Evolutionary conservation across 2,113 vertebrate genomes (phyloP).

Genomic region (Psephotus haematonotus): DNA sequence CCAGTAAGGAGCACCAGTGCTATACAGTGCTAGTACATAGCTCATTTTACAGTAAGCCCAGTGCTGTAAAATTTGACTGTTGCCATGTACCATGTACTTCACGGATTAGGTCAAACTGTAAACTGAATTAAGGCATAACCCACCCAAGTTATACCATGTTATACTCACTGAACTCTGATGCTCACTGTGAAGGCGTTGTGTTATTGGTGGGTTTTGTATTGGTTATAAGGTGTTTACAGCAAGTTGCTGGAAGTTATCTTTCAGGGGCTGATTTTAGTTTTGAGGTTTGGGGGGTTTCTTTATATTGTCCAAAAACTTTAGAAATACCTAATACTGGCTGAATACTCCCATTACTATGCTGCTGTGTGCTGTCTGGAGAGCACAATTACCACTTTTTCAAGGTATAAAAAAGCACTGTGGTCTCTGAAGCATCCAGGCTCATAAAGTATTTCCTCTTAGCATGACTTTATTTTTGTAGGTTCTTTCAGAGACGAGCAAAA

Average conservation of each 20-base stretch:
- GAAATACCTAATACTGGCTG: neutral
- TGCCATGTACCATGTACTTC: neutral
- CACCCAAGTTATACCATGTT: fast-evolving
- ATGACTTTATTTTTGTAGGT: neutral
- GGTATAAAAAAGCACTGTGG: neutral
- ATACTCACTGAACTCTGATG: neutral
- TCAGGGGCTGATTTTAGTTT: neutral
- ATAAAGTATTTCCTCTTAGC: neutral
- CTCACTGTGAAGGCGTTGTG: fast-evolving
- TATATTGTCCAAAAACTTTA: neutral
- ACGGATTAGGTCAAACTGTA: neutral
- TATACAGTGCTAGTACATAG: neutral
- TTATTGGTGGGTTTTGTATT: neutral
- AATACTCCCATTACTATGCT: neutral
- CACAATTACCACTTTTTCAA: neutral
- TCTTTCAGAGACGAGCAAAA: neutral
- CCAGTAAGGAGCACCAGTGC: neutral
- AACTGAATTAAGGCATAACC: neutral
- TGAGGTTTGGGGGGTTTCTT: neutral
- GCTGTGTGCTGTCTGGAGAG: neutral
- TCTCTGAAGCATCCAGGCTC: neutral
- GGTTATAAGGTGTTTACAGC: neutral
- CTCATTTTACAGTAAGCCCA: neutral
- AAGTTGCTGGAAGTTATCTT: neutral
- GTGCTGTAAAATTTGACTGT: neutral